Conservation (phyloP, 2,888 invertebrate genomes). For the Plagodis dolabraria region DNA sequence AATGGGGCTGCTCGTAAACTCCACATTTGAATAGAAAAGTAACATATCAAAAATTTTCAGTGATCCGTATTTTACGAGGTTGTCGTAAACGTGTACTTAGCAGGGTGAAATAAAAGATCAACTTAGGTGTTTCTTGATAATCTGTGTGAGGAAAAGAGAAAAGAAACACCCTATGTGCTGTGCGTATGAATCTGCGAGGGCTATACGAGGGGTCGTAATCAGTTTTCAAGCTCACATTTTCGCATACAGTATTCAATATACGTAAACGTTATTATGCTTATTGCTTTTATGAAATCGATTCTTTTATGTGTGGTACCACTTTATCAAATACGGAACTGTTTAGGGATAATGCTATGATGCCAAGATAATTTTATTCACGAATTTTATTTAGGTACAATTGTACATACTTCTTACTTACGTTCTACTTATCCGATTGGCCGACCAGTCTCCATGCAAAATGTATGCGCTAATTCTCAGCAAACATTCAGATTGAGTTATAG, state of each 20-base stretch:
- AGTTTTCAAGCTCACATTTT: conserved; percentile 56
- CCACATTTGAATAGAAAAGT: conserved; percentile 83
- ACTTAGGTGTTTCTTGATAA: conserved; percentile 72
- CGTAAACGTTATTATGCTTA: conserved; percentile 34
- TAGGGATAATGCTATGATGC: no score
- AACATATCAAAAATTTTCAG: conserved; percentile 85
- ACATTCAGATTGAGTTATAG: no score
- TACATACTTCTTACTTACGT: background rate
- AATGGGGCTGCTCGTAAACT: conserved; percentile 78
- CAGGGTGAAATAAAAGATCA: conserved; percentile 61
- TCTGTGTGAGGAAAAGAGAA: conserved; percentile 58
- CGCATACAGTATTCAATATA: conserved; percentile 52
- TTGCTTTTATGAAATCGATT: conserved; percentile 25
- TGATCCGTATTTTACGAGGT: conserved; percentile 84
- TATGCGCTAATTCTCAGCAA: no score
- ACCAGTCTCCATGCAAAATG: no score
- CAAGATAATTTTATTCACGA: no score
- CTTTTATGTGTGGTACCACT: conserved; percentile 6
- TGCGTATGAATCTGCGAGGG: conserved; percentile 62
- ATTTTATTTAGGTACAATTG: background rate
- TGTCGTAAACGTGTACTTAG: conserved; percentile 83
- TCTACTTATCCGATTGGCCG: no score
- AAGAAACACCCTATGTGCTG: conserved; percentile 56
- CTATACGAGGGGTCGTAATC: conserved; percentile 64
- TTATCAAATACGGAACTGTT: conserved; percentile 22